phyloP scores from a whole-genome alignment of 1,140 invertebrate species.

The Macrobrachium rosenbergii region DNA sequence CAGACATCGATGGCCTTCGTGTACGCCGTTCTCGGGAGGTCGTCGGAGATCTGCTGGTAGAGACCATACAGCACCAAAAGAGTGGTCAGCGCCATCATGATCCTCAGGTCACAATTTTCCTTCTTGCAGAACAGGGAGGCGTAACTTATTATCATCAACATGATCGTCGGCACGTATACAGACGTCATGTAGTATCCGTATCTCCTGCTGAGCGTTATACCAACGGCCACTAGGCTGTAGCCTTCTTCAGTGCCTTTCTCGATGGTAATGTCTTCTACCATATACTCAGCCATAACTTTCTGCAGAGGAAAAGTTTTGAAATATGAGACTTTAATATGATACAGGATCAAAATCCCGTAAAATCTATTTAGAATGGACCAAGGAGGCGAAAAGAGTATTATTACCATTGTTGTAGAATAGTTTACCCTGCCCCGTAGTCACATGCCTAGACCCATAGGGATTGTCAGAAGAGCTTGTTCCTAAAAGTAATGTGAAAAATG shows the following conservation, averaged over 20 bases:
- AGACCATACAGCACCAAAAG: slow-evolving; percentile 47
- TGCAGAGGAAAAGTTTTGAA: not conserved
- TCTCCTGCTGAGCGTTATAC: slow-evolving; percentile 28
- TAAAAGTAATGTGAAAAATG: not conserved
- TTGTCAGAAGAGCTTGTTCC: not conserved
- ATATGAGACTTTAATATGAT: not conserved
- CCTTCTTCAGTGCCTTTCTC: not conserved
- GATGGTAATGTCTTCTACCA: slow-evolving; percentile 2
- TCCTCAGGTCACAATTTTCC: slow-evolving; percentile 38
- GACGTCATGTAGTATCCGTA: slow-evolving; percentile 53
- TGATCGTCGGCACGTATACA: slow-evolving; percentile 48
- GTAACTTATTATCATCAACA: slow-evolving; percentile 52
- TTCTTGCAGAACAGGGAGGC: slow-evolving; percentile 46
- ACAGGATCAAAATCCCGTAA: not conserved
- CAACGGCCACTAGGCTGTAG: slow-evolving; percentile 39
- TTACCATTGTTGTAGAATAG: not conserved
- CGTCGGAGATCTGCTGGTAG: slow-evolving; percentile 51
- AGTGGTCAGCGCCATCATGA: slow-evolving; percentile 51
- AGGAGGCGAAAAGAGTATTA: not conserved
- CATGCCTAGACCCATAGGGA: not conserved
- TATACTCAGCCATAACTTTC: slow-evolving; percentile 37
- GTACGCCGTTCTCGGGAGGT: slow-evolving; percentile 45
- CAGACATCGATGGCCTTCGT: slow-evolving; percentile 52
- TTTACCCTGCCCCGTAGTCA: no score
- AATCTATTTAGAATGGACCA: not conserved